Evolutionary conservation across 2,113 vertebrate species (phyloP).

Genomic region (Haemorhous mexicanus): DNA sequence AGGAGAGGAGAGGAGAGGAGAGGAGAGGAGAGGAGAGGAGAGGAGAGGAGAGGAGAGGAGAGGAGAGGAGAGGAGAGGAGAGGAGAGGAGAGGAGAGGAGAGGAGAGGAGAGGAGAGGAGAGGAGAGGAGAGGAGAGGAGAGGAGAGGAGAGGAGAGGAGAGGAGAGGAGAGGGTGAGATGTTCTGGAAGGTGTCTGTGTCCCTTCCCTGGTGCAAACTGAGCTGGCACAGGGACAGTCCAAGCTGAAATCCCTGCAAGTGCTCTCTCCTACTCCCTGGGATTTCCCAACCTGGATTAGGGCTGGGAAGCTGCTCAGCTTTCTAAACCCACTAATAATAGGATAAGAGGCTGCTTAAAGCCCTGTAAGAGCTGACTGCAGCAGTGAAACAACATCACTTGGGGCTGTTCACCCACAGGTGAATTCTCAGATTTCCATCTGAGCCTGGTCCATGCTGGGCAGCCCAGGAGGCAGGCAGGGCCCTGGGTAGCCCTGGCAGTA

Average conservation of each 20-base stretch:
- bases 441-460: not conserved
- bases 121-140: too few species aligned
- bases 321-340: not conserved
- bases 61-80: too few species aligned
- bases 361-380: not conserved
- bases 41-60: too few species aligned
- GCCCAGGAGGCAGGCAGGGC: rapidly evolving
- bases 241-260: not conserved
- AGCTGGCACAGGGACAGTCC: not conserved
- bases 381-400: rapidly evolving
- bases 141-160: not conserved
- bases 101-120: too few species aligned
- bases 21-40: too few species aligned
- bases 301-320: not conserved
- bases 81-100: too few species aligned
- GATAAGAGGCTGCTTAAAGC: not conserved
- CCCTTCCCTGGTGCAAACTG: not conserved
- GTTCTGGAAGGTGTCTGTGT: not conserved
- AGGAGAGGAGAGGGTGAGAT: too few species aligned
- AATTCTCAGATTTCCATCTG: rapidly evolving
- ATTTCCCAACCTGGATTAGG: not conserved
- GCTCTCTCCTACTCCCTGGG: not conserved
- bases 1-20: too few species aligned
- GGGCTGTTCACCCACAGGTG: rapidly evolving
- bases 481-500: not conserved